Conservation (phyloP, 1,140 invertebrate species). For the Phymastichus coffea region DNA sequence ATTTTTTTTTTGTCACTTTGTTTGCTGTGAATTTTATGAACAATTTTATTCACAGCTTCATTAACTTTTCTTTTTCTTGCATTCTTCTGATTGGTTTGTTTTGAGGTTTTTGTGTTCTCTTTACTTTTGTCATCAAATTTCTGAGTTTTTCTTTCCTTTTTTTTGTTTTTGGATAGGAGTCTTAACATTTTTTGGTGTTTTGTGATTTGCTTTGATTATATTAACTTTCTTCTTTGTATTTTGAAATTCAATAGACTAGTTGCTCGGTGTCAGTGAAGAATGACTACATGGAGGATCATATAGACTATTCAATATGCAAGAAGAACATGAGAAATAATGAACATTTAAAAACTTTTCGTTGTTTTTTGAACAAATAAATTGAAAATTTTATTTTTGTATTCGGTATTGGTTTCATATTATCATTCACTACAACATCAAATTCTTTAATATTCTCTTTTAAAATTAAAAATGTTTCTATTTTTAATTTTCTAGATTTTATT, state of each 20-base stretch:
- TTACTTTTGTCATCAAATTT: no score
- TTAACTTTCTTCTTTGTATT: no score
- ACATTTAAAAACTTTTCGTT: not conserved
- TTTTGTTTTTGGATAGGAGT: no score
- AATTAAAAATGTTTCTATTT: slow-evolving; percentile 26
- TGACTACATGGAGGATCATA: not conserved
- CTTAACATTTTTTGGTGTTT: no score
- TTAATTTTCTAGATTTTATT: slow-evolving; percentile 9
- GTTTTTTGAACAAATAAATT: slow-evolving; percentile 22
- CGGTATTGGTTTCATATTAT: slow-evolving; percentile 18
- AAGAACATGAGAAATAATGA: not conserved
- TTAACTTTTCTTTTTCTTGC: no score
- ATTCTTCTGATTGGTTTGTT: no score
- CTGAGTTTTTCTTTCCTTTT: no score
- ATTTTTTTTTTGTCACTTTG: no score
- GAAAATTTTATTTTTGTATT: slow-evolving; percentile 22
- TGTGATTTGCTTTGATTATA: no score
- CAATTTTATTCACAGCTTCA: no score
- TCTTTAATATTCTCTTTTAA: slow-evolving; percentile 12
- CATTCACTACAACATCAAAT: not conserved
- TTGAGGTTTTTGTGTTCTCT: no score
- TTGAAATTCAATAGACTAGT: not conserved
- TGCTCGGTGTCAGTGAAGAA: not conserved
- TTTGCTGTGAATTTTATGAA: no score
- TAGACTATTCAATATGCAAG: not conserved